Percentiles rank a stretch among this genome's conserved stretches.
phyloP scores from a whole-genome alignment of 2,113 vertebrate genomes.

The Erinaceus europaeus region DNA sequence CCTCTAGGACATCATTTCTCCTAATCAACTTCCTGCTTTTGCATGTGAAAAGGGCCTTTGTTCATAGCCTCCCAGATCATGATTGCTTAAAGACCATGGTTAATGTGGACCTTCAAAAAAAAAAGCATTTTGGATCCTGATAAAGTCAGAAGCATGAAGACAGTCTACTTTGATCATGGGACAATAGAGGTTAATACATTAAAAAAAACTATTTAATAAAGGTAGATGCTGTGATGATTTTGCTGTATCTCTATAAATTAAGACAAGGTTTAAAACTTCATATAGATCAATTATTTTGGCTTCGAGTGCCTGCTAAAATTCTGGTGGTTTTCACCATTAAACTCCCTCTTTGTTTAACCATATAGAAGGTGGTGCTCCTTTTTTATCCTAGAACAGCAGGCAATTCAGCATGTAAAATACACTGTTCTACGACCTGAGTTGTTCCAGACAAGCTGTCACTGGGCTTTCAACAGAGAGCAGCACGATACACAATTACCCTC shows the following conservation, averaged over 20 bases:
- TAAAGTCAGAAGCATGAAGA: not conserved
- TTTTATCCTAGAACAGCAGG: not conserved
- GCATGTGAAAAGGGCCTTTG: not conserved
- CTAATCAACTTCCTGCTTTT: not conserved
- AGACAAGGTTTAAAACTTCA: not conserved
- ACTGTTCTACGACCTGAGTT: not conserved
- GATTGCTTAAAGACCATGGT: not conserved
- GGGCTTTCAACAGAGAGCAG: not conserved
- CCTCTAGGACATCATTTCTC: too few relatives aligned
- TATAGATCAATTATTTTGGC: not conserved
- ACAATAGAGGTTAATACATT: too few relatives aligned
- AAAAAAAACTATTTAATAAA: too few relatives aligned
- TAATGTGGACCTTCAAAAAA: not conserved
- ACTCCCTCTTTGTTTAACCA: not conserved
- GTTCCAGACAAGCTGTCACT: not conserved
- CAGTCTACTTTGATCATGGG: not conserved
- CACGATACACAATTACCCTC: not conserved
- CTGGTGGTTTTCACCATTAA: not conserved
- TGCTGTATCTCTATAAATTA: not conserved
- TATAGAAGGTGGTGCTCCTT: not conserved
- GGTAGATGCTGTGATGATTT: not conserved
- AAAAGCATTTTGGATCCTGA: not conserved
- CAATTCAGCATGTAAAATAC: not conserved
- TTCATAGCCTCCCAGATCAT: not conserved
- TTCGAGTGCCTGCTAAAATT: not conserved